Conservation (phyloP, 1,140 invertebrate species). For the Scaptomyza montana region DNA sequence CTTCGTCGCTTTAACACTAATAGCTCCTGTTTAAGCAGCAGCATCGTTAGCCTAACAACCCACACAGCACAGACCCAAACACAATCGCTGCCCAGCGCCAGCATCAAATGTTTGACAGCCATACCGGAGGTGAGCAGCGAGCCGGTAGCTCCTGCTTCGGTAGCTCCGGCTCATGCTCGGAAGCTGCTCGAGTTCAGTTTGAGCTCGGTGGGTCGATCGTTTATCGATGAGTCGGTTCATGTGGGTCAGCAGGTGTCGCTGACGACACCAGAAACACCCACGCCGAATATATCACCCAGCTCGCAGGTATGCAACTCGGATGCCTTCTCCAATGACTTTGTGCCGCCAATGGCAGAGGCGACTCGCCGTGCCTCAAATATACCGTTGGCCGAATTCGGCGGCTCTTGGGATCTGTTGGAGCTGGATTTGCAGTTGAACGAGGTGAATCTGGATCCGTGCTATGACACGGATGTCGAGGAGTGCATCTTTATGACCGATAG, state of each 20-base stretch:
- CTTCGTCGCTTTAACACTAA: slow-evolving; percentile 77
- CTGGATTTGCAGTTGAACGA: slow-evolving; percentile 82
- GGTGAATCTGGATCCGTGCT: slow-evolving; percentile 82
- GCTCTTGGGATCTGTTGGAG: slow-evolving; percentile 82
- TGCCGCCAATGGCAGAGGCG: slow-evolving; percentile 36
- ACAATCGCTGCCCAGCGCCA: slow-evolving; percentile 53
- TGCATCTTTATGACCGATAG: slow-evolving; percentile 85
- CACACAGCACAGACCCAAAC: slow-evolving; percentile 35
- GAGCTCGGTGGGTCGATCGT: slow-evolving; percentile 81
- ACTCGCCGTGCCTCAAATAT: slow-evolving; percentile 35
- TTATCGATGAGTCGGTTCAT: slow-evolving; percentile 71
- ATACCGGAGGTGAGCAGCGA: slow-evolving; percentile 73
- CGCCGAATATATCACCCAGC: slow-evolving; percentile 85
- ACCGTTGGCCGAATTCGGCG: slow-evolving; percentile 77
- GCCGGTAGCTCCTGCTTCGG: not conserved
- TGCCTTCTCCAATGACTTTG: slow-evolving; percentile 83
- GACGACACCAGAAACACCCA: slow-evolving; percentile 86
- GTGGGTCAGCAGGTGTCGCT: slow-evolving; percentile 68
- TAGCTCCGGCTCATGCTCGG: slow-evolving; percentile 31
- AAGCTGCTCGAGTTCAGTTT: slow-evolving; percentile 79
- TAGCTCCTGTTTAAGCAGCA: slow-evolving; percentile 65
- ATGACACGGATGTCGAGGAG: slow-evolving; percentile 85
- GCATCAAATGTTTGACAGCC: slow-evolving; percentile 77
- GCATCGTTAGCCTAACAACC: slow-evolving; percentile 58
- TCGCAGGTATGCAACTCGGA: slow-evolving; percentile 82